Percentiles rank a stretch among this genome's conserved stretches.
Evolutionary conservation across 2,888 invertebrate species (phyloP).

Genomic region (Heliconius aoede): DNA sequence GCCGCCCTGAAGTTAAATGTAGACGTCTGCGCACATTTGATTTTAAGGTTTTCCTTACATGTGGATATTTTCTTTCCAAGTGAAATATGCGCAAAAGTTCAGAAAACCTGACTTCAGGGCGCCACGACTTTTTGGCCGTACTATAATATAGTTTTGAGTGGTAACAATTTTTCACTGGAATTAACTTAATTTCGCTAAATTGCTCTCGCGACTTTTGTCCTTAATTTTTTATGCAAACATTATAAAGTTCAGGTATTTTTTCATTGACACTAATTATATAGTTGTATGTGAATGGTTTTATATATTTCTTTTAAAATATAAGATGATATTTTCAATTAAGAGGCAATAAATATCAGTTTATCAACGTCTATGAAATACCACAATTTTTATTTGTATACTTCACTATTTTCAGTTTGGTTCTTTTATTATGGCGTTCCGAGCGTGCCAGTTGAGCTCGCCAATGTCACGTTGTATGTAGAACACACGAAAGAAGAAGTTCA

Average conservation of each 20-base stretch:
- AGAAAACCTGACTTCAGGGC: too few species aligned
- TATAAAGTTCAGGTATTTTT: slow-evolving; percentile 43
- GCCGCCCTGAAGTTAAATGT: too few species aligned
- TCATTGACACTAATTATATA: slow-evolving; percentile 46
- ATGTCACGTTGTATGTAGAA: too few species aligned
- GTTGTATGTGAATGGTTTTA: slow-evolving; percentile 32
- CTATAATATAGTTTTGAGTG: slow-evolving; percentile 25
- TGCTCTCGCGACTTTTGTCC: slow-evolving; percentile 42
- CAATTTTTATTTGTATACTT: neutral
- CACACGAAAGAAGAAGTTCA: too few species aligned
- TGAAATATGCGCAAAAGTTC: too few species aligned
- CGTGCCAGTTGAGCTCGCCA: too few species aligned
- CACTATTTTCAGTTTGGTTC: neutral
- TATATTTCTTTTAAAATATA: slow-evolving; percentile 18
- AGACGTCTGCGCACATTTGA: too few species aligned
- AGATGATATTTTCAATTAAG: slow-evolving; percentile 26
- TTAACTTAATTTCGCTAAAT: slow-evolving; percentile 45
- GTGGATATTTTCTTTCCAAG: too few species aligned
- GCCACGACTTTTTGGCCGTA: too few species aligned
- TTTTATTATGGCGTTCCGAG: too few species aligned
- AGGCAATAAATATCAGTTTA: too few species aligned
- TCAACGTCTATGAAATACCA: neutral
- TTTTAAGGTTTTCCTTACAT: neutral
- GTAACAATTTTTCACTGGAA: slow-evolving; percentile 39
- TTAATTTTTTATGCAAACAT: slow-evolving; percentile 49